Percentiles rank a stretch among this genome's conserved stretches.
Evolutionary conservation across 2,113 vertebrate species (phyloP).

Genomic region (Xenopus laevis): DNA sequence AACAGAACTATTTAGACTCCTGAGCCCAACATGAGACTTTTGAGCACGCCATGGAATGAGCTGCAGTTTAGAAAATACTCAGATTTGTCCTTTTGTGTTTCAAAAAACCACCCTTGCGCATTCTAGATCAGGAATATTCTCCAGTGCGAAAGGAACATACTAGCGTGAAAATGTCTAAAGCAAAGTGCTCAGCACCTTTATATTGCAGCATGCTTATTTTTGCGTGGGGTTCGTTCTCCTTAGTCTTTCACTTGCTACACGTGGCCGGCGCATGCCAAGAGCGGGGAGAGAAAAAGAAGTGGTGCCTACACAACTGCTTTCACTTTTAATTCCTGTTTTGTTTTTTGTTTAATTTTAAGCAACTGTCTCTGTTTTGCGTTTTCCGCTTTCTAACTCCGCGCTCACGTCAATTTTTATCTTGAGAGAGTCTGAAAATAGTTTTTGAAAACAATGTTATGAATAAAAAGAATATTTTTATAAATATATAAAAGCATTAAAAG

Average conservation of each 20-base stretch:
- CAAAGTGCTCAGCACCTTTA: neutral
- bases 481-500: constrained; percentile 70
- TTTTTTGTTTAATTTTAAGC: constrained; percentile 64
- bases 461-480: constrained; percentile 79
- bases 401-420: constrained; percentile 65
- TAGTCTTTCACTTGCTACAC: constrained; percentile 49
- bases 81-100: too few species aligned
- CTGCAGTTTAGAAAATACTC: too few species aligned
- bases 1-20: too few species aligned
- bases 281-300: constrained; percentile 63
- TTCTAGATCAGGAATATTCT: neutral
- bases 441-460: constrained; percentile 73
- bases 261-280: constrained; percentile 62
- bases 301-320: constrained; percentile 68
- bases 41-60: too few species aligned
- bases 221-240: constrained; percentile 4
- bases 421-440: constrained; percentile 68
- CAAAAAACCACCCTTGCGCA: neutral
- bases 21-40: too few species aligned
- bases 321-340: constrained; percentile 66
- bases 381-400: constrained; percentile 63
- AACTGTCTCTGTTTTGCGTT: constrained; percentile 62
- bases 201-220: constrained; percentile 42
- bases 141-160: neutral
- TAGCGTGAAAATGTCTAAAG: neutral